These are phyloP conservation scores for Ptyas mucosa DNA, from an alignment of 2,113 vertebrate species.

Conservation along the genomic window DNA sequence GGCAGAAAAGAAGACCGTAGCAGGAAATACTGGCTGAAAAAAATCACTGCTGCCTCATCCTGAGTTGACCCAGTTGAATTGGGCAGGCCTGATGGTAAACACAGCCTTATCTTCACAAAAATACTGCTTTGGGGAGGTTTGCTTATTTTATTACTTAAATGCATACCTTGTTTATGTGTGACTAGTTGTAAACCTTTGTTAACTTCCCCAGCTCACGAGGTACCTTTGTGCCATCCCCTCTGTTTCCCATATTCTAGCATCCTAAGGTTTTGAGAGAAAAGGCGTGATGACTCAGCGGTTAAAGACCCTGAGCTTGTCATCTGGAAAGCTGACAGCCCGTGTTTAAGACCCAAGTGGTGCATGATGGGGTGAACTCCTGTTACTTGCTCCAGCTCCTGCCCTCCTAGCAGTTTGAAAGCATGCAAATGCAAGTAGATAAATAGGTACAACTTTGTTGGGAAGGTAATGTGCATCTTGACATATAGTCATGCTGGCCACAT, in stretches of 20 bases:
- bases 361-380: not conserved
- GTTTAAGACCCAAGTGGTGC: not conserved
- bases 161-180: not conserved
- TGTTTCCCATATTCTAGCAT: not conserved
- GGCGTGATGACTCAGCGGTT: not conserved
- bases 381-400: not conserved
- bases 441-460: not conserved
- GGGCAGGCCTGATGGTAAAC: not conserved
- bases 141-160: not conserved
- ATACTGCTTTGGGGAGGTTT: not conserved
- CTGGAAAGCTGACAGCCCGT: not conserved
- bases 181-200: not conserved
- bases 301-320: not conserved
- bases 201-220: not conserved
- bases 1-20: not conserved
- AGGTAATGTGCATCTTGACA: not conserved
- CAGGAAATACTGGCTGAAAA: not conserved
- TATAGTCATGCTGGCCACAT: not conserved
- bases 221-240: not conserved
- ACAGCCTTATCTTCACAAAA: not conserved
- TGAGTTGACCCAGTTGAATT: not conserved
- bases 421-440: not conserved
- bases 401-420: not conserved
- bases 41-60: not conserved
- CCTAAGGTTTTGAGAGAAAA: not conserved